phyloP scores from a whole-genome alignment of 2,113 vertebrate species.

The Chionodraco myersi region DNA sequence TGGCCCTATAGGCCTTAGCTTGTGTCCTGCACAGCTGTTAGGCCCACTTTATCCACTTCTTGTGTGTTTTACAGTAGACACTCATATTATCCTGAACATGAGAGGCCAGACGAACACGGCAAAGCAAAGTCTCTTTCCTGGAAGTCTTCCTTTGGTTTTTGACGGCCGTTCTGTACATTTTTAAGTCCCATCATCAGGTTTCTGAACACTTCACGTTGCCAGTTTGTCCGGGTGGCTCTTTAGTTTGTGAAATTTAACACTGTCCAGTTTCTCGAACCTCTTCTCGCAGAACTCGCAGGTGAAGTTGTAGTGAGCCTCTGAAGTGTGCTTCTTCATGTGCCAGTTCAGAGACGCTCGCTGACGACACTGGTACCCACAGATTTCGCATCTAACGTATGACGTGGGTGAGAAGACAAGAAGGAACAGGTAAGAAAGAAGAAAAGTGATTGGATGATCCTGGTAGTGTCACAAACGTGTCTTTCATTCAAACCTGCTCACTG shows the following conservation, averaged over 20 bases:
- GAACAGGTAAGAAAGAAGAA: neutral
- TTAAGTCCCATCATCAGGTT: neutral
- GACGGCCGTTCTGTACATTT: neutral
- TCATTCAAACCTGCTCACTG: neutral
- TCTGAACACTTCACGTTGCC: constrained; percentile 69
- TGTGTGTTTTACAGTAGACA: neutral
- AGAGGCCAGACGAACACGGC: neutral
- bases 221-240: constrained; percentile 92
- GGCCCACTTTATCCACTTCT: neutral
- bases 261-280: constrained; percentile 92
- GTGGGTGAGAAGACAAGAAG: neutral
- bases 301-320: constrained; percentile 91
- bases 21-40: constrained; percentile 70
- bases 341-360: constrained; percentile 94
- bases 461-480: neutral
- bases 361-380: constrained; percentile 95
- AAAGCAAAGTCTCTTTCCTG: constrained; percentile 8
- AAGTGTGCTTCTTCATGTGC: constrained; percentile 95
- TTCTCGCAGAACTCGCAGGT: constrained; percentile 92
- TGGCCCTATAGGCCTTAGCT: constrained; percentile 1
- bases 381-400: constrained; percentile 86
- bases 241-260: constrained; percentile 93
- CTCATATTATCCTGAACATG: neutral
- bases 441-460: neutral
- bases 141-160: constrained; percentile 8